Conservation (phyloP, 2,888 invertebrate genomes). For the Melanargia galathea region DNA sequence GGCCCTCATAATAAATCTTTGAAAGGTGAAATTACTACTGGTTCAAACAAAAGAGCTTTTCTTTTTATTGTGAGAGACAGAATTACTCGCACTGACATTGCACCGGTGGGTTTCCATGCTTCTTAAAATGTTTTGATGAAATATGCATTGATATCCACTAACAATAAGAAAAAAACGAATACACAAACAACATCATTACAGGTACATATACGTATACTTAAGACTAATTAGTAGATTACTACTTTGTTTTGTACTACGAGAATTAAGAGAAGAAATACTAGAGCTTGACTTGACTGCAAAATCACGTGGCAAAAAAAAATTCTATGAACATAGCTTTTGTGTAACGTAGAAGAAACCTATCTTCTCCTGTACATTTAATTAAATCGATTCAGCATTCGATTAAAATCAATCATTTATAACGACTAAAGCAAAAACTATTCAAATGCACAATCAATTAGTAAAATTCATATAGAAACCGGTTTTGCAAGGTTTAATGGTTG, state of each 20-base stretch:
- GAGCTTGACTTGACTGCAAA: neutral
- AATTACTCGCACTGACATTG: too few species aligned
- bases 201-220: too few species aligned
- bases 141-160: too few species aligned
- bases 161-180: too few species aligned
- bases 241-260: too few species aligned
- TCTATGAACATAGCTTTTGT: too few species aligned
- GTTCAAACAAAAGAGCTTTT: neutral
- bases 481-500: neutral
- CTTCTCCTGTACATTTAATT: too few species aligned
- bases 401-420: neutral
- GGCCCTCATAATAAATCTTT: slow-evolving; percentile 1
- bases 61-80: neutral
- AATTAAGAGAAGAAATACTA: neutral
- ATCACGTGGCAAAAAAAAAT: neutral
- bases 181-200: too few species aligned
- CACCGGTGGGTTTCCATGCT: too few species aligned
- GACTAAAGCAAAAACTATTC: neutral
- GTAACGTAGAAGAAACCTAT: too few species aligned
- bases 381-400: neutral
- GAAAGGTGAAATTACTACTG: slow-evolving; percentile 4
- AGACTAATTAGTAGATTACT: too few species aligned
- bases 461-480: slow-evolving; percentile 5
- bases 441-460: slow-evolving; percentile 5
- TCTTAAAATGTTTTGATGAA: too few species aligned